phyloP scores from a whole-genome alignment of 2,113 vertebrate genomes.

The Indri indri region DNA sequence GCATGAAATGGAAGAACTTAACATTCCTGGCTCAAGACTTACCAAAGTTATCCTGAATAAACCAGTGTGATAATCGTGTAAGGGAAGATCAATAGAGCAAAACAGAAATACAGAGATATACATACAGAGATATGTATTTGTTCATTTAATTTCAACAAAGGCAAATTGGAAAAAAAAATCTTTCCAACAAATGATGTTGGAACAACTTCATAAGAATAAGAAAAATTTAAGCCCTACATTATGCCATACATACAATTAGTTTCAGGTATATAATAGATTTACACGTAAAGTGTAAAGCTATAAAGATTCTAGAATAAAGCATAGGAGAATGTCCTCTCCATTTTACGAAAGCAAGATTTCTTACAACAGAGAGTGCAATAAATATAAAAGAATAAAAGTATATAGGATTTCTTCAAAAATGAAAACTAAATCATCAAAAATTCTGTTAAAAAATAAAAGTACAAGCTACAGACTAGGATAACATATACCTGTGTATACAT shows the following conservation, averaged over 20 bases:
- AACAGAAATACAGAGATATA: not conserved
- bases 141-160: not conserved
- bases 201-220: not conserved
- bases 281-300: not conserved
- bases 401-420: not conserved
- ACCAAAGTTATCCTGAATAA: not conserved
- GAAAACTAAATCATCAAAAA: not conserved
- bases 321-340: not conserved
- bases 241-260: not conserved
- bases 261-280: not conserved
- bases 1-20: not conserved
- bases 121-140: not conserved
- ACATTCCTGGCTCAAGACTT: not conserved
- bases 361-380: not conserved
- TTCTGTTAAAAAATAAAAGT: not conserved
- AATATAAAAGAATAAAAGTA: not conserved
- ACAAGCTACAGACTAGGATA: not conserved
- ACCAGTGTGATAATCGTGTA: not conserved
- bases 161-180: not conserved
- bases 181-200: not conserved
- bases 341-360: not conserved
- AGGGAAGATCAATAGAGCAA: not conserved
- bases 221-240: not conserved
- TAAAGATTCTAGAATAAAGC: not conserved
- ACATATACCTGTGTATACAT: not conserved